Evolutionary conservation across 2,113 vertebrate genomes (phyloP), one percentile per base, ranked within the genome.

Genomic region (Ginglymostoma cirratum): DNA sequence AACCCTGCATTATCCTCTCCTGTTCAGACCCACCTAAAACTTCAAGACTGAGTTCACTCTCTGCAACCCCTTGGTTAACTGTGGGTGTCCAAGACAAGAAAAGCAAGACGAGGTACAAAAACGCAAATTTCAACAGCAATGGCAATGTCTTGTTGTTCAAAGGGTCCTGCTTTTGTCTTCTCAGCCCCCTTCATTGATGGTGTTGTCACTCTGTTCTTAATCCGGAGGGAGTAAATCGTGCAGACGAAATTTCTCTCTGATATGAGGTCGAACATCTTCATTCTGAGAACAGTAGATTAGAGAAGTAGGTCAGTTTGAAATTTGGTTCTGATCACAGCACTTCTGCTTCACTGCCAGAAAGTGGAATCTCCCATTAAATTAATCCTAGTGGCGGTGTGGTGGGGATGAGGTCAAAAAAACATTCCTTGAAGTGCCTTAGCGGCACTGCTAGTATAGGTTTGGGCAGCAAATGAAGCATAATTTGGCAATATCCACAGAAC

Each of bases 141-240:
- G 98, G 98, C 98, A 98, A 99, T 98, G 98, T 98, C 98, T 98
- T 97, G 98, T 97, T 98, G 98, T 99, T 98, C 98, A 97, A 98
- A 98, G 97, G 97, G 97, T 98, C 97, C 97, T 98, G 98, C 97
- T 97, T 97, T 97, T 98, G 69, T 97, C 97, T 98, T 98, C 98
- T 55, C 96, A 96, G 67, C 97, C 97, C 97, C 96, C 96, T 96
- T 95, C 95, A 96, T 97, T 96, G 97, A 96, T 96, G 83, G 45
- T 96, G 95, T 76, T 94, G 96, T 96, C 95, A 65, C 65, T 86
- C 21, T 30, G 1, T 96, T 94, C 96, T 98, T 99, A 99, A 96
- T 99, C 99, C 3, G 99, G 99, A 96, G 99, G 99, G 97, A 99
- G 98, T 97, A 99, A 98, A 97, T 99, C 99, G 96, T 99, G 99